Base-by-base conservation (phyloP, 2,797 vertebrate genomes). In the Lindbergichthys nudifrons region DNA sequence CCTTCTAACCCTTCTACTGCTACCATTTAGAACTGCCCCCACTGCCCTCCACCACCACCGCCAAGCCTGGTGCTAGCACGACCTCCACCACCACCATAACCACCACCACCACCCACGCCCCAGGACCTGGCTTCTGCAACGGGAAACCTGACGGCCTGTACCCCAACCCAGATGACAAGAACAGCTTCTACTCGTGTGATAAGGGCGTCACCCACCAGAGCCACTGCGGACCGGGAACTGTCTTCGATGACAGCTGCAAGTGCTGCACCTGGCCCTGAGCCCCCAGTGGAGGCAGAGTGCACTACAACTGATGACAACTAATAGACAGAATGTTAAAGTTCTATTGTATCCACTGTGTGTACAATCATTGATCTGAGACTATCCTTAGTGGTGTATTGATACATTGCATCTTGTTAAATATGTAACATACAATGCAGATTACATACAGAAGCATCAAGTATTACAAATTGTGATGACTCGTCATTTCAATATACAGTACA, bases 61-160 rank as follows among this genome's bases (percentile, higher is more conserved):
- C 83, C 11, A 41, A 70, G 42, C 82, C 82, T 1, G 75, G 68
- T 11, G 15, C 21, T 13, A 59, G 6, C 74, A 68, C 77, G 13
- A 50, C 48, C 39, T 3, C 70, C 14, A 9, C 71, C 13, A 65
- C 78, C 18, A 65, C 75, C 14, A 67, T 46, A n/a, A 59, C 57
- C 18, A 87, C 82, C 0, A 23, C 62, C 59, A 88, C 86, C 66
- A 84, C 78, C 18, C 85, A 80, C 1, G 30, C 64, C 18, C 87
- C 86, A n/a, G 88, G 88, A 53, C 0, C 75, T 2, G 87, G 82
- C 43, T 90, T 90, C 74, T 90, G 88, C 60, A 87, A 85, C 0
- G 85, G 80, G 30, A 91, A 85, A 82, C 82, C 88, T 5, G 88
- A 90, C 5, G 90, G 91, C 18, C 39, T 89, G 18, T 89, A 92